Conservation (phyloP, 2,888 invertebrate species). For the Acleris laterana region DNA sequence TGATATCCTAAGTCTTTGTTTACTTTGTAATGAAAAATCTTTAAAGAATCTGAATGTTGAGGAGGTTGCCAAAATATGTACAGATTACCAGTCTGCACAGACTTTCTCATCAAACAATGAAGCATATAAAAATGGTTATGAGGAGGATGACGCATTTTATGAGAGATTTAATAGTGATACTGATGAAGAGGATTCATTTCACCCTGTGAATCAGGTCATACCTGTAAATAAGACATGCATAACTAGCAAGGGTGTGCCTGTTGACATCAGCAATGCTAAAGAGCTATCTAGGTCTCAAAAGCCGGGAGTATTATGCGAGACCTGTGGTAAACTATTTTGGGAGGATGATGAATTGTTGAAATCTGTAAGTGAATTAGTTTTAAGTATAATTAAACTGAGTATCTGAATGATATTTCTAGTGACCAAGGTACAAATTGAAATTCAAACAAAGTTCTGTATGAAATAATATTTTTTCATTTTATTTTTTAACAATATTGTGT, state of each 20-base stretch:
- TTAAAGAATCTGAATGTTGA: constrained; percentile 56
- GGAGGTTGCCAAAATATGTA: constrained; percentile 62
- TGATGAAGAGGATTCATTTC: constrained; percentile 65
- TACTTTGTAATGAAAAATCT: constrained; percentile 81
- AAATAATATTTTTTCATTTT: not conserved
- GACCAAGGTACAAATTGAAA: constrained; percentile 33
- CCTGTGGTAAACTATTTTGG: constrained; percentile 91
- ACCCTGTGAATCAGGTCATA: constrained; percentile 46
- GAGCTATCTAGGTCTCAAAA: constrained; percentile 73
- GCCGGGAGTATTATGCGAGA: constrained; percentile 87
- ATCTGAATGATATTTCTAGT: constrained; percentile 38
- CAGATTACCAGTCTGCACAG: constrained; percentile 49
- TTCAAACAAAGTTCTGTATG: constrained; percentile 10
- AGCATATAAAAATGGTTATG: constrained; percentile 50
- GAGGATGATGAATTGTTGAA: constrained; percentile 74
- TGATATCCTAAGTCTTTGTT: constrained; percentile 89
- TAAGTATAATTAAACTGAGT: constrained; percentile 51
- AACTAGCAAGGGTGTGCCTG: constrained; percentile 81
- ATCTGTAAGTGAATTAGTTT: constrained; percentile 55
- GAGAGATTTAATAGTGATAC: constrained; percentile 73
- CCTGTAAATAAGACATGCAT: constrained; percentile 55
- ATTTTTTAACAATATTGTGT: no score
- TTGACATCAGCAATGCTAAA: constrained; percentile 82
- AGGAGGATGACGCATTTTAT: constrained; percentile 59
- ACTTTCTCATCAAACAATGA: constrained; percentile 40